Conservation (phyloP, 2,113 vertebrate species). For the Tonatia bakeri region DNA sequence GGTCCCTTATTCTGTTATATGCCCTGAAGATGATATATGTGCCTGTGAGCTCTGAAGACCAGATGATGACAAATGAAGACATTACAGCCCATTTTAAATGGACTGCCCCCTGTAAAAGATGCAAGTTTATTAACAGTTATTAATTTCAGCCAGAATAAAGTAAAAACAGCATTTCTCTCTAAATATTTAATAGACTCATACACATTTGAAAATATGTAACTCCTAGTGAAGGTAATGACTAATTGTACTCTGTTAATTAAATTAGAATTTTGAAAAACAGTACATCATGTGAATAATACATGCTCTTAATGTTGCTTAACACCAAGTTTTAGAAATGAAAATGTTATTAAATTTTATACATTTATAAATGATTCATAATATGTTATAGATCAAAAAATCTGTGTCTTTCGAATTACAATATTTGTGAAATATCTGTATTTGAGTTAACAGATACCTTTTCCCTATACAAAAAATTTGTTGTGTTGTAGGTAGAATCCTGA, state of each 20-base stretch:
- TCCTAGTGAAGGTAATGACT: not conserved
- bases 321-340: not conserved
- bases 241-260: not conserved
- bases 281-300: not conserved
- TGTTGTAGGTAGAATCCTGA: not conserved
- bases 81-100: not conserved
- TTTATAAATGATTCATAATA: not conserved
- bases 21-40: not conserved
- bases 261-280: not conserved
- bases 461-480: not conserved
- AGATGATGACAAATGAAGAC: not conserved
- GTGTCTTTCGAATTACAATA: not conserved
- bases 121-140: not conserved
- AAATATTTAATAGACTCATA: not conserved
- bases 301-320: not conserved
- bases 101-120: not conserved
- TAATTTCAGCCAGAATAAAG: not conserved
- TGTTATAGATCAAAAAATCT: not conserved
- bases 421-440: not conserved
- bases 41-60: not conserved
- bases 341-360: not conserved
- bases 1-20: not conserved
- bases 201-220: not conserved
- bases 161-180: not conserved
- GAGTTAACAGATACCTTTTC: not conserved